Base-by-base conservation (phyloP, 1,140 invertebrate species). In the Neodiprion virginianus region DNA sequence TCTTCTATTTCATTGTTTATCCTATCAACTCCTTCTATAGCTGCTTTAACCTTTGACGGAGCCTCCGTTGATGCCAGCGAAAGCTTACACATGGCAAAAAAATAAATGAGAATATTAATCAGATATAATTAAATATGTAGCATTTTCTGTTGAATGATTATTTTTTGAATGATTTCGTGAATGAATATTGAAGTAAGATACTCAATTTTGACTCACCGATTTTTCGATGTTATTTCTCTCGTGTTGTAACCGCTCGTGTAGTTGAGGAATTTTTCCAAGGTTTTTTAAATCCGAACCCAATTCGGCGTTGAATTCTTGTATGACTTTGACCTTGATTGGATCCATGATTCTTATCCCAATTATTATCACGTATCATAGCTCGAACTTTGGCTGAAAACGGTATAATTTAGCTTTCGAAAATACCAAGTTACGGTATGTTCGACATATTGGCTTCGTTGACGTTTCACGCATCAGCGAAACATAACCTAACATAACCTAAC, bases 31-130 rank as follows among this genome's bases (percentile, higher is more conserved):
- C 86, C 88, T 75, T 90, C 85, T 8, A 93, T 85, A 8, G 91
- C 90, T 72, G 87, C 87, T 79, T 92, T 89, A 67, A 93, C 89
- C 79, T 90, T 90, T 73, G 89, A 90, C 1, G 92, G 91, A 74
- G 90, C 89, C 81, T 90, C 90, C 48, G 88, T 88, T 75, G 91
- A 91, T 17, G 88, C 90, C 79, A 92, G 85, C 69, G 91, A 90
- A 11, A 94, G 80, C 93, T 92, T 81, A 75, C 86, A 86, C 72
- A 65, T 73, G 71, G 1, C 28, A 40, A 40, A 40, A 40, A 40
- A 77, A 77, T 74, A 75, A 21, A 74, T n/a, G 12, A 76, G 49
- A 75, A 17, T 49, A 53, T 68, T 48, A 21, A 14, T 49, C 9
- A 12, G 65, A 71, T 66, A 48, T 28, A 69, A 7, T 75, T 50